Evolutionary conservation across 1,140 invertebrate species (phyloP), one percentile per base, ranked within the genome.

Genomic region (Drosophila insularis): DNA sequence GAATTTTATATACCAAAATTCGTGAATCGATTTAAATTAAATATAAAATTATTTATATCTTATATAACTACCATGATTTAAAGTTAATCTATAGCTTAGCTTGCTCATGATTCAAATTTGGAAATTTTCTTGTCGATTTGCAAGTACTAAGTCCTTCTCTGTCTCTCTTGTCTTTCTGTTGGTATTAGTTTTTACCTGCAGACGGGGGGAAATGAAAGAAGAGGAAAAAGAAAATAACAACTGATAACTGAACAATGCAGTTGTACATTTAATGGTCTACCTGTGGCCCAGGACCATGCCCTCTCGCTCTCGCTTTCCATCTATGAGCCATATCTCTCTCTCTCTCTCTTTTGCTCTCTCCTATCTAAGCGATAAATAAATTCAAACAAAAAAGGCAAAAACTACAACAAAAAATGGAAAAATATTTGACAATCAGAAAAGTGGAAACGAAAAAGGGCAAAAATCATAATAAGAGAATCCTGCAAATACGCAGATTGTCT

Each of bases 351-450:
- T 46, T 10, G 17, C 35, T 46, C 2, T 46, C 7, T 21, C 4
- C 8, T 21, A 50, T 21, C 43, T 50, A 21, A 11, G 17, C 43
- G 10, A 50, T 50, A 50, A 50, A 50, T 11, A 17, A 50, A 50
- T 50, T 50, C 43, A 70, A 74, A 62, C 58, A 50, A 14, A 61
- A 8, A 53, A 27, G 21, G 8, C 60, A 43, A 19, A 27, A 63
- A 59, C 27, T 27, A 27, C 27, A 74, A 53, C 58, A 50, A 14
- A 43, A 19, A 35, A 61, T 54, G 17, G 17, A 35, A 65, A 73
- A 40, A 79, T 78, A 82, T 87, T 87, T 87, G 79, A 87, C 82
- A 87, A 87, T 89, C 82, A 81, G 82, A 78, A 87, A 67, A 66
- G 69, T 56, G 58, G 72, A 68, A 78, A 54, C 60, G 39, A 13